Evolutionary conservation across 2,113 vertebrate genomes (phyloP).

Genomic region (Callospermophilus lateralis): DNA sequence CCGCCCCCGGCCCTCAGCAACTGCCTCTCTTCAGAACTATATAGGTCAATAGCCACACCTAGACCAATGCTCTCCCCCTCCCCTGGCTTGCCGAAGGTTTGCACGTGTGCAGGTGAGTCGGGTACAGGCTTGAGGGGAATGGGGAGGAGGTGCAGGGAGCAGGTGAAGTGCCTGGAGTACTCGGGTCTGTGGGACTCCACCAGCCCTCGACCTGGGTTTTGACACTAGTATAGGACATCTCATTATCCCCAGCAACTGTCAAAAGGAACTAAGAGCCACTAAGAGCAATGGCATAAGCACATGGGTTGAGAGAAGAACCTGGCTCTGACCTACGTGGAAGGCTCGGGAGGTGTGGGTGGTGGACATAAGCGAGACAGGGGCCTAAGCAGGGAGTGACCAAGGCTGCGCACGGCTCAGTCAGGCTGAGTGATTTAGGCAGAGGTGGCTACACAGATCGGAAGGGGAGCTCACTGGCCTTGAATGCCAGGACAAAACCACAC

Average conservation of each 20-base stretch:
- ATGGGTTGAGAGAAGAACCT: background rate
- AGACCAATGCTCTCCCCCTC: background rate
- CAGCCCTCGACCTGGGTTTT: background rate
- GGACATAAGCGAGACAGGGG: background rate
- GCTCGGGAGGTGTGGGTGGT: background rate
- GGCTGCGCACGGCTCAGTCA: background rate
- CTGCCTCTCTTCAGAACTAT: background rate
- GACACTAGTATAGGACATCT: background rate
- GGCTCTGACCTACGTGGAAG: background rate
- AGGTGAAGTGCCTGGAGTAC: background rate
- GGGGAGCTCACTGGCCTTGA: background rate
- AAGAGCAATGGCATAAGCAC: background rate
- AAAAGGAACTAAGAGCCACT: background rate
- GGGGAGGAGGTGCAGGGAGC: conserved; percentile 12
- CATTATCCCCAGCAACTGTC: background rate
- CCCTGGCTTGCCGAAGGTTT: conserved; percentile 35
- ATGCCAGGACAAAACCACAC: background rate
- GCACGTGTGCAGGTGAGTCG: background rate
- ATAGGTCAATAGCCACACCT: background rate
- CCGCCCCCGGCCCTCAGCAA: no score
- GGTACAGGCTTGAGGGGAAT: background rate
- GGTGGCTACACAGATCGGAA: no score
- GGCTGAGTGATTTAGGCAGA: background rate
- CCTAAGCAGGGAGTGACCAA: background rate
- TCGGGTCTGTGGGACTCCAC: background rate